Evolutionary conservation across 2,797 vertebrate species (phyloP), one percentile per base, ranked within the genome.

Genomic region (Phyllotis vaccarum): DNA sequence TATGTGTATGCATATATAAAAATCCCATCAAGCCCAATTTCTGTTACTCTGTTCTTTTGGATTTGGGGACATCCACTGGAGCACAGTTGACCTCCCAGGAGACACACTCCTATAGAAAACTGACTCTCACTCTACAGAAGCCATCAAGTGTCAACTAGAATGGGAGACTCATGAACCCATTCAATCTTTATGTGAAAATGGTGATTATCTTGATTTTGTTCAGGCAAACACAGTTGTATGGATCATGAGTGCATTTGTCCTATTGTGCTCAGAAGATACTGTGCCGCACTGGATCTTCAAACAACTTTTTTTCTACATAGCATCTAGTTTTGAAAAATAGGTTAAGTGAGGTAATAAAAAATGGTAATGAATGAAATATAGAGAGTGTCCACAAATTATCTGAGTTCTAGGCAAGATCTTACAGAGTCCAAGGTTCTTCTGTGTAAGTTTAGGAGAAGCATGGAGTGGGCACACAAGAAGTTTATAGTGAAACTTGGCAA

Each of bases 321-420:
- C 66, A 72, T 72, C 56, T 72, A 72, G 11, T 80, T 91, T 91
- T 89, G 40, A 86, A 96, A 86, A 91, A 54, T 76, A 88, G 27
- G 5, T 66, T 82, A 81, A 92, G 9, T 68, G n/a, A 85, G 76
- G 46, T 54, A 91, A 81, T 89, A 68, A 70, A 68, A 90, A 76
- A 60, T 52, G 37, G 40, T 56, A 16, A 56, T 86, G 46, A 93
- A 80, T 91, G 72, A 91, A 70, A 37, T 79, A 74, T 46, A 68
- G 34, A 76, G 87, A 91, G 49, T 34, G 80, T 76, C 43, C 74
- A 68, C n/a, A 34, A 14, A 72, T 21, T 70, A 86, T 75, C 40
- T 93, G 68, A 95, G 90, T 90, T 76, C 12, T 22, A 62, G 46
- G 22, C 80, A 75, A 90, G 85, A 40, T 82, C 81, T 79, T 64